phyloP scores from a whole-genome alignment of 2,797 vertebrate genomes.

The Euphonia xanthogaster region DNA sequence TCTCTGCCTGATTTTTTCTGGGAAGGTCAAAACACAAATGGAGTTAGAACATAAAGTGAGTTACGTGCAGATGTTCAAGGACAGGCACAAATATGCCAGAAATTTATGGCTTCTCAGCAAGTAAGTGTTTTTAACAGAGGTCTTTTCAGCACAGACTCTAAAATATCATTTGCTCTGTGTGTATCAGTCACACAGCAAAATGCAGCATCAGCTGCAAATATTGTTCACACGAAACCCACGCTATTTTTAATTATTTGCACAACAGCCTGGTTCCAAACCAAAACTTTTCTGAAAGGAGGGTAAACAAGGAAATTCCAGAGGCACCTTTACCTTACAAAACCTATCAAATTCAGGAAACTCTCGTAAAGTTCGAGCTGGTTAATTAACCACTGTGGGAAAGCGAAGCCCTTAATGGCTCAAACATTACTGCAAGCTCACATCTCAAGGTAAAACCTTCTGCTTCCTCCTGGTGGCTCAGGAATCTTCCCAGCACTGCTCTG shows the following conservation, averaged over 20 bases:
- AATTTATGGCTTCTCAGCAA: not conserved
- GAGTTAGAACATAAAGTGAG: not conserved
- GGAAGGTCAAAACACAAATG: not conserved
- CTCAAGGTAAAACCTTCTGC: not conserved
- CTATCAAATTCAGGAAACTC: slow-evolving; percentile 16
- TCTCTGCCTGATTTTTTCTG: slow-evolving; percentile 91
- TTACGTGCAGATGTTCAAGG: not conserved
- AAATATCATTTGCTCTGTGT: not conserved
- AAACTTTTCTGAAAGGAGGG: not conserved
- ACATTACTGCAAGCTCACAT: not conserved
- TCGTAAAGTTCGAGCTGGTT: not conserved
- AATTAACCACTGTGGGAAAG: slow-evolving; percentile 1
- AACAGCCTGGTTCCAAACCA: not conserved
- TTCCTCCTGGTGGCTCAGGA: slow-evolving; percentile 16
- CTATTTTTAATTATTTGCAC: not conserved
- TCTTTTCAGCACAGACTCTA: not conserved
- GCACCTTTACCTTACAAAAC: not conserved
- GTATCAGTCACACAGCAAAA: not conserved
- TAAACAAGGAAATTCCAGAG: slow-evolving; percentile 18
- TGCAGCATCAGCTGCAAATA: not conserved
- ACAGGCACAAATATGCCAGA: not conserved
- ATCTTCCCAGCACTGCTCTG: not conserved
- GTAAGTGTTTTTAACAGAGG: not conserved
- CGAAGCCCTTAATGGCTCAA: not conserved
- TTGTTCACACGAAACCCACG: not conserved